Evolutionary conservation across 1,140 invertebrate genomes (phyloP).

Genomic region (Drosophila tropicalis): DNA sequence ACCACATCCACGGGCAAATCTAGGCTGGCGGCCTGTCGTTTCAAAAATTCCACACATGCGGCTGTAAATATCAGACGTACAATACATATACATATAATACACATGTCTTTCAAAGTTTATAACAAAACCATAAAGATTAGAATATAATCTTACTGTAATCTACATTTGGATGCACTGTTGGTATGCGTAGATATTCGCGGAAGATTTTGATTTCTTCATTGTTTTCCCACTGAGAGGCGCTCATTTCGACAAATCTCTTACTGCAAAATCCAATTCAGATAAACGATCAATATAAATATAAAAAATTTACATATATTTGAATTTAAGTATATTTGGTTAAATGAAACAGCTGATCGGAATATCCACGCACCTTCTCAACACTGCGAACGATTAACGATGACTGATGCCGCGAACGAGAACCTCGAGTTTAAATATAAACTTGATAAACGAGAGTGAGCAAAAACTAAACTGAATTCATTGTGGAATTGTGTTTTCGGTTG

Average conservation of each 20-base stretch:
- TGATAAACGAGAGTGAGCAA: conserved; percentile 12
- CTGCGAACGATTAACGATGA: conserved; percentile 43
- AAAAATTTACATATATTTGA: conserved; percentile 3
- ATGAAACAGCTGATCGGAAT: conserved; percentile 23
- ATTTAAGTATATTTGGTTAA: conserved; percentile 3
- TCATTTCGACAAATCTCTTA: conserved; percentile 41
- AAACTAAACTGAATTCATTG: conserved; percentile 8
- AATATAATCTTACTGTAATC: conserved; percentile 88
- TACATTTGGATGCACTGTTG: conserved; percentile 92
- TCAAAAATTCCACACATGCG: conserved; percentile 86
- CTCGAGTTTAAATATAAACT: conserved; percentile 60
- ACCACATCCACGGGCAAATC: conserved; percentile 85
- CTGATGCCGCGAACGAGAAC: conserved; percentile 30
- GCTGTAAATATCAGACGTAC: conserved; percentile 87
- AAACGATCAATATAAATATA: conserved; percentile 3
- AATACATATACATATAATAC: background rate
- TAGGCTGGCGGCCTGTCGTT: conserved; percentile 86
- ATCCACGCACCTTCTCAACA: conserved; percentile 55
- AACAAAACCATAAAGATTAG: conserved; percentile 25
- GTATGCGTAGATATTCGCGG: conserved; percentile 91
- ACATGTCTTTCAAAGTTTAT: conserved; percentile 11
- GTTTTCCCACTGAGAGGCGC: conserved; percentile 83
- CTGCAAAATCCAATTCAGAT: background rate
- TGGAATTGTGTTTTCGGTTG: conserved; percentile 20
- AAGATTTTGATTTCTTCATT: conserved; percentile 90